Conservation (phyloP, 2,888 invertebrate species). For the Rhodophaea formosa region DNA sequence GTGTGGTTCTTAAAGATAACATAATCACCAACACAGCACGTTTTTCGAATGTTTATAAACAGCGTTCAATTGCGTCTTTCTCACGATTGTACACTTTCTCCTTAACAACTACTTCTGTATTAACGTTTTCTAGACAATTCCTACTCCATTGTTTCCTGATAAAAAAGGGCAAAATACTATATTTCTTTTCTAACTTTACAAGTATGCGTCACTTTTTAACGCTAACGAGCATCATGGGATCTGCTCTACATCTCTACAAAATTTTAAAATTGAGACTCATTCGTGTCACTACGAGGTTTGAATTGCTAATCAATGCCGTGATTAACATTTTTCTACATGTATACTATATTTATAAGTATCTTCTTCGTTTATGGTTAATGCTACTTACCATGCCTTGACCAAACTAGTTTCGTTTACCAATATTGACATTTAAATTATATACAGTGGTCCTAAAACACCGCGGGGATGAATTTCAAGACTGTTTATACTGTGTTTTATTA, state of each 20-base stretch:
- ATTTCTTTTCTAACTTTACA: not conserved
- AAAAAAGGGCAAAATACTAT: constrained; percentile 11
- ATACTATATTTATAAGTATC: not conserved
- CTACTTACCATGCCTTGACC: not conserved
- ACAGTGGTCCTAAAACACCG: not conserved
- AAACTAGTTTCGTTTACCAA: not conserved
- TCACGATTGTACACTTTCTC: constrained; percentile 42
- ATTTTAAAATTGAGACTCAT: not conserved
- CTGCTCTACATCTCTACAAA: not conserved
- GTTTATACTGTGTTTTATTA: not conserved
- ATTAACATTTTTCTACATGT: not conserved
- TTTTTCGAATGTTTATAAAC: constrained; percentile 31
- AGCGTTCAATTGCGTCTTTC: constrained; percentile 34
- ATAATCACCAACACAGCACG: not conserved
- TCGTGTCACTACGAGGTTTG: not conserved
- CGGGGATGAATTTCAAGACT: not conserved
- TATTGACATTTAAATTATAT: not conserved
- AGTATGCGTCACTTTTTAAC: not conserved
- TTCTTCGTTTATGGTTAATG: not conserved
- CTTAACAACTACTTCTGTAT: constrained; percentile 25
- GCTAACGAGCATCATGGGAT: not conserved
- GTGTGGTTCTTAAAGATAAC: too few species aligned
- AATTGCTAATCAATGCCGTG: not conserved
- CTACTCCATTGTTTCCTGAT: constrained; percentile 23
- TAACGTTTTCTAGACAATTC: constrained; percentile 23